These are phyloP conservation scores for Apis mellifera DNA, from an alignment of 1,140 invertebrate genomes.

Conservation along the genomic window Amel_HAv3.1 CM009934.2:6065001-6065500, in stretches of 20 bases:
- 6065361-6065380: slow-evolving; percentile 55
- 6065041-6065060: no score
- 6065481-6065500: slow-evolving; percentile 62
- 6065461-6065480: slow-evolving; percentile 62
- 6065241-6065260: neutral
- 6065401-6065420: neutral
- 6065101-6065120: neutral
- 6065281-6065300: slow-evolving; percentile 23
- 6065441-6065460: slow-evolving; percentile 64
- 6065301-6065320: slow-evolving; percentile 69
- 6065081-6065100: neutral
- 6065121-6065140: neutral
- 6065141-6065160: neutral
- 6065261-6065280: neutral
- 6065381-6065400: slow-evolving; percentile 19
- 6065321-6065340: slow-evolving; percentile 71
- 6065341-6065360: slow-evolving; percentile 54
- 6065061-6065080: no score
- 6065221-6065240: no score
- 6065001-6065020: neutral
- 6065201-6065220: no score
- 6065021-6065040: neutral
- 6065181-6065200: no score
- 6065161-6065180: neutral
- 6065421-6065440: neutral